Evolutionary conservation across 2,888 invertebrate genomes (phyloP).

Genomic region (Torymus auratus): DNA sequence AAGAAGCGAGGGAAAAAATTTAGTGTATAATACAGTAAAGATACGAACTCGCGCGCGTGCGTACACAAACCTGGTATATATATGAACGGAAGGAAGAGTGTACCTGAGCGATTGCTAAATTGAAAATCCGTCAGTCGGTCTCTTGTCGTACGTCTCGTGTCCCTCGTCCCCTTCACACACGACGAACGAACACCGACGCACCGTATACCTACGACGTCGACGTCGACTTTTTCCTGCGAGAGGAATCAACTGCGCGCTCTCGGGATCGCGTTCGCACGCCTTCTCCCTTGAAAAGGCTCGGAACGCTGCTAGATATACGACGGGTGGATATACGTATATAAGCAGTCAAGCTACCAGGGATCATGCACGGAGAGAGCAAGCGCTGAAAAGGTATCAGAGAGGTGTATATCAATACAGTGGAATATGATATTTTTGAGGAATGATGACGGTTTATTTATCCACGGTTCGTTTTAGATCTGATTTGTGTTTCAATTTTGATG

Average conservation of each 20-base stretch:
- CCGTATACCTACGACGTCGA: not conserved
- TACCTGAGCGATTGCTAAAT: slow-evolving; percentile 54
- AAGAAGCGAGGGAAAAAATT: not conserved
- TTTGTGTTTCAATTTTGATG: no score
- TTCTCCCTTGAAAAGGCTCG: slow-evolving; percentile 13
- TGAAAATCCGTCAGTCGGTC: slow-evolving; percentile 57
- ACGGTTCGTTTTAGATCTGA: no score
- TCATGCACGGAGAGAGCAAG: not conserved
- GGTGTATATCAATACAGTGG: no score
- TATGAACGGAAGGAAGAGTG: slow-evolving; percentile 51
- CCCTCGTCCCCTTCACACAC: not conserved
- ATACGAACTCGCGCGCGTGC: no score
- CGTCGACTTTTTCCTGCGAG: slow-evolving; percentile 20
- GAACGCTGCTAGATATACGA: not conserved
- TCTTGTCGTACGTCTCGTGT: slow-evolving; percentile 28
- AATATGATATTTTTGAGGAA: no score
- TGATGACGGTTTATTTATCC: no score
- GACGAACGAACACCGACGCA: slow-evolving; percentile 3
- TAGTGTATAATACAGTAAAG: no score
- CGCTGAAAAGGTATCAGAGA: no score
- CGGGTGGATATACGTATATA: not conserved
- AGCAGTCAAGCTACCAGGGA: slow-evolving; percentile 15
- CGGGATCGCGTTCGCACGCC: not conserved
- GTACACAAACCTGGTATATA: slow-evolving; percentile 1
- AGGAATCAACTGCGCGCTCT: slow-evolving; percentile 16